Base-by-base conservation (phyloP, 2,113 vertebrate species). In the Rhea pennata region DNA sequence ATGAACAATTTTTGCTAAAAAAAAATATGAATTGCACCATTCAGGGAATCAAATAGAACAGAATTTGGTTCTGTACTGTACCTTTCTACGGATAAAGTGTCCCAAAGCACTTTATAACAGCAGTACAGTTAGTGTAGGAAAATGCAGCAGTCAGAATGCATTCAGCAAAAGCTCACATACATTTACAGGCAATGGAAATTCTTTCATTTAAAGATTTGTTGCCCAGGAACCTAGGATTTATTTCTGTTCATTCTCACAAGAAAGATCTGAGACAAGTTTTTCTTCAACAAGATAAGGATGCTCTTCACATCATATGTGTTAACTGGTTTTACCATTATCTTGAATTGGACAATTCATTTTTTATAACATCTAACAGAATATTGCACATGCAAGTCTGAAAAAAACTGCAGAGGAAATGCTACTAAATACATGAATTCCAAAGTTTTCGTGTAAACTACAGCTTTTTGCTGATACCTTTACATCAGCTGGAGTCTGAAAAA, bases 211-310 rank as follows among this genome's bases (percentile, higher is more conserved):
- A 80, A 88, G 21, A 89, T 40, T 40, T 78, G 44, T 71, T 95
- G 53, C 77, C 40, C 77, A 73, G 66, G 48, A 85, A 87, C 40
- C 13, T 20, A 39, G 39, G 17, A 12, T 66, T 95, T 85, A 72
- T 76, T 97, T 82, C 74, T 87, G 29, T 69, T 93, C 69, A 77
- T 88, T 86, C 84, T 50, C 33, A 80, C 36, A 50, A 44, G 23
- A 86, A 78, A 91, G 67, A 76, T 42, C 79, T 14, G 5, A 70
- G 15, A 84, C 9, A 58, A 64, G 11, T 7, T 92, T 88, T 88
- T 53, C n/a, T 92, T 78, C 84, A 88, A 50, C 26, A 93, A 79
- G n/a, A 69, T 23, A 79, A 46, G 46, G 46, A 86, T 58, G 17
- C 67, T 88, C 69, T 71, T 77, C 76, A 74, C 39, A 84, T 87